These are phyloP conservation scores for Oreochromis aureus DNA, from an alignment of 2,113 vertebrate genomes.

Conservation along the genomic window DNA sequence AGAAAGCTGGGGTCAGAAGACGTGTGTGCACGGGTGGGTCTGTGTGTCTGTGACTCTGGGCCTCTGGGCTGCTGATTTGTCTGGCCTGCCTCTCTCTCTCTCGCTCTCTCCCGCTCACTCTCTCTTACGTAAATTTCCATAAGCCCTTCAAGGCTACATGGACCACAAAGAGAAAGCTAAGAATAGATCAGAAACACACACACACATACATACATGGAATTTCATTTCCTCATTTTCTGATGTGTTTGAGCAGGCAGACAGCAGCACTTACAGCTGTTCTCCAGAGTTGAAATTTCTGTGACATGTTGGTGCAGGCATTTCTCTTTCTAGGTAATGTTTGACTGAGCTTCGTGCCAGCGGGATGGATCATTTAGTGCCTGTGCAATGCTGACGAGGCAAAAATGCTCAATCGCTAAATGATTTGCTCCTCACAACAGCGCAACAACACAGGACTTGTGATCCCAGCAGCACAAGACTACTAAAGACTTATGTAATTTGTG, in stretches of 20 bases:
- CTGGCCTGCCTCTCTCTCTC: constrained; percentile 5
- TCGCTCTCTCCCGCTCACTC: constrained; percentile 5
- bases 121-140: constrained; percentile 54
- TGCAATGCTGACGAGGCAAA: background rate
- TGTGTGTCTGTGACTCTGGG: background rate
- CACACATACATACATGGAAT: background rate
- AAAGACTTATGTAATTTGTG: background rate
- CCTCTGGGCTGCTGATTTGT: constrained; percentile 33
- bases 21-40: background rate
- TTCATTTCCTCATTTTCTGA: constrained; percentile 18
- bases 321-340: constrained; percentile 16
- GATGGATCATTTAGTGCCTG: background rate
- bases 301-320: background rate
- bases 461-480: background rate
- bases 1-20: background rate
- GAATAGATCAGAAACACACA: constrained; percentile 34
- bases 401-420: background rate
- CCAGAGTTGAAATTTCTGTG: background rate
- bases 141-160: constrained; percentile 41
- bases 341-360: background rate
- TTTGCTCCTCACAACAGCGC: background rate
- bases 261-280: background rate
- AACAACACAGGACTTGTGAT: background rate
- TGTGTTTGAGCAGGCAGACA: constrained; percentile 17
- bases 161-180: constrained; percentile 49